Conservation (phyloP, 1,140 invertebrate species). For the Philotrypesis tridentata region DNA sequence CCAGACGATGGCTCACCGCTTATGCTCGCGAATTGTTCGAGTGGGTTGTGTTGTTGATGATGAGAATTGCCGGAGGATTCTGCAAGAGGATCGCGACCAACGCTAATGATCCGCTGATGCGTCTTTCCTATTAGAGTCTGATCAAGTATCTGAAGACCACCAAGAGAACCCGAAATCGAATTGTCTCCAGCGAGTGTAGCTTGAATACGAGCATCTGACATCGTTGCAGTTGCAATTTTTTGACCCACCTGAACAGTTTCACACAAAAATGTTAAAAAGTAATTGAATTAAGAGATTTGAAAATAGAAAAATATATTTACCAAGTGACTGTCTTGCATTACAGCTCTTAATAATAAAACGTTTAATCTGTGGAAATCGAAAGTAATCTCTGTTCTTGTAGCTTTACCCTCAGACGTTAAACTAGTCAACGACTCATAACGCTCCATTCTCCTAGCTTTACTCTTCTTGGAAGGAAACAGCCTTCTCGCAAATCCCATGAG, state of each 20-base stretch:
- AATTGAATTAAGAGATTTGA: background rate
- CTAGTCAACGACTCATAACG: slow-evolving; percentile 63
- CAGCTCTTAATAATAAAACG: slow-evolving; percentile 87
- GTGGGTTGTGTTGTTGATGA: slow-evolving; percentile 34
- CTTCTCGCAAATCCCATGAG: slow-evolving; percentile 89
- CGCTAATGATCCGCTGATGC: slow-evolving; percentile 89
- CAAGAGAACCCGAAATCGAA: slow-evolving; percentile 88
- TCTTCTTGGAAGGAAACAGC: slow-evolving; percentile 77
- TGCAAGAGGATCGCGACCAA: slow-evolving; percentile 84
- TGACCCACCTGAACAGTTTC: slow-evolving; percentile 73
- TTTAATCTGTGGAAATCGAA: slow-evolving; percentile 95
- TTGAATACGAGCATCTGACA: slow-evolving; percentile 92
- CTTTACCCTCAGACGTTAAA: slow-evolving; percentile 59
- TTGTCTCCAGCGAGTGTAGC: slow-evolving; percentile 81
- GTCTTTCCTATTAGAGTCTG: slow-evolving; percentile 87
- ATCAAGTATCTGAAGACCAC: slow-evolving; percentile 92
- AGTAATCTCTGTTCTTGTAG: slow-evolving; percentile 82
- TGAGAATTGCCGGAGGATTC: slow-evolving; percentile 61
- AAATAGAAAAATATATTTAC: slow-evolving; percentile 58
- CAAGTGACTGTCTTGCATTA: slow-evolving; percentile 81
- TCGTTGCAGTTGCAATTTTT: slow-evolving; percentile 94
- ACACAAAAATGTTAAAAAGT: background rate
- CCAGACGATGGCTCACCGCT: slow-evolving; percentile 7
- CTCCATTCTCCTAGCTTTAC: slow-evolving; percentile 57
- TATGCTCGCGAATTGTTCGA: slow-evolving; percentile 58